phyloP scores from a whole-genome alignment of 2,797 vertebrate genomes.

The Sternarchorhynchus goeldii region DNA sequence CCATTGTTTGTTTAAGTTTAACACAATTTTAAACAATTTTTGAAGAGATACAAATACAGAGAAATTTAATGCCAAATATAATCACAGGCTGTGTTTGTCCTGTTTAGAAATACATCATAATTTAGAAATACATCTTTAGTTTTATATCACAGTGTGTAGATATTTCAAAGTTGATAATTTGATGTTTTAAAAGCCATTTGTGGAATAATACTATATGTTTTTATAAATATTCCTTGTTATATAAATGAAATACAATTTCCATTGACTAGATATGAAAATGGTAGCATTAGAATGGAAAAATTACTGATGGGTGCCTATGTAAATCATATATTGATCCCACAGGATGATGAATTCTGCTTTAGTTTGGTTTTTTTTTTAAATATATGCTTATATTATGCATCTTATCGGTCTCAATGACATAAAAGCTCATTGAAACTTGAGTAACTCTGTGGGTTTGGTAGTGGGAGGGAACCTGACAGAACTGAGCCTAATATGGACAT shows the following conservation, averaged over 20 bases:
- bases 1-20: no score
- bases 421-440: slow-evolving; percentile 55
- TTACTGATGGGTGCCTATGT: slow-evolving; percentile 26
- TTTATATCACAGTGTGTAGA: not conserved
- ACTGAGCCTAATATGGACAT: slow-evolving; percentile 80
- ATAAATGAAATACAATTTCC: not conserved
- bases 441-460: slow-evolving; percentile 38
- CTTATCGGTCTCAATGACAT: slow-evolving; percentile 53
- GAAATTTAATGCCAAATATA: no score
- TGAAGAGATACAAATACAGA: no score
- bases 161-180: not conserved
- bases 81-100: not conserved
- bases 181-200: not conserved
- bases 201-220: not conserved
- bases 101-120: not conserved
- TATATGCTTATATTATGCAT: slow-evolving; percentile 23
- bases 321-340: slow-evolving; percentile 41
- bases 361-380: slow-evolving; percentile 5
- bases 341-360: slow-evolving; percentile 42
- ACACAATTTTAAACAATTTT: no score
- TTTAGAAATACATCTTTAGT: no score
- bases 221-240: not conserved
- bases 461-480: slow-evolving; percentile 58
- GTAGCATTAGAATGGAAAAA: not conserved
- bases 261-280: not conserved